phyloP scores from a whole-genome alignment of 2,113 vertebrate species.

The Mola mola region DNA sequence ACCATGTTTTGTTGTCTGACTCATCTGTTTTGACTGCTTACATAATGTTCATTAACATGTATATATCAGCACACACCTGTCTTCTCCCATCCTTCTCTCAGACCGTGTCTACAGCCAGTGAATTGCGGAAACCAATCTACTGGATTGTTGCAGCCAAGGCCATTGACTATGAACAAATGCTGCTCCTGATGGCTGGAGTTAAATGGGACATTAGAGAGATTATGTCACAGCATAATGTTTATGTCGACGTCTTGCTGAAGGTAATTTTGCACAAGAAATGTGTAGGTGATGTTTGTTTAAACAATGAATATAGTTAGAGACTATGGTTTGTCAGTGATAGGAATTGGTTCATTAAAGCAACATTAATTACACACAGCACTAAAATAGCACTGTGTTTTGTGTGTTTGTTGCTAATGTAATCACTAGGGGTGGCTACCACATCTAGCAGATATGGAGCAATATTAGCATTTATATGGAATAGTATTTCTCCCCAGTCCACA shows the following conservation, averaged over 20 bases:
- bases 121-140: conserved; percentile 97
- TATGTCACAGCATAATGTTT: conserved; percentile 99
- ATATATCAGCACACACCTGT: conserved; percentile 1
- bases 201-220: conserved; percentile 99
- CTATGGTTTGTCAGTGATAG: no score
- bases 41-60: not conserved
- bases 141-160: conserved; percentile 99
- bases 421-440: no score
- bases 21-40: not conserved
- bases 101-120: conserved; percentile 97
- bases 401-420: no score
- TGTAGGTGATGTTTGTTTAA: no score
- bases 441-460: no score
- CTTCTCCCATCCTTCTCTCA: conserved; percentile 64
- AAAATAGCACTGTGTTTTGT: no score
- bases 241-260: conserved; percentile 95
- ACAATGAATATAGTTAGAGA: no score
- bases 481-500: no score
- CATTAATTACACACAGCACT: no score
- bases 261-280: conserved; percentile 72
- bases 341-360: no score
- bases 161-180: conserved; percentile 97
- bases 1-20: not conserved
- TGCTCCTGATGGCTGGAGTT: conserved; percentile 94
- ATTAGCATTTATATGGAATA: no score